Evolutionary conservation across 1,140 invertebrate species (phyloP), one percentile per base, ranked within the genome.

Genomic region (Eupeodes corollae): DNA sequence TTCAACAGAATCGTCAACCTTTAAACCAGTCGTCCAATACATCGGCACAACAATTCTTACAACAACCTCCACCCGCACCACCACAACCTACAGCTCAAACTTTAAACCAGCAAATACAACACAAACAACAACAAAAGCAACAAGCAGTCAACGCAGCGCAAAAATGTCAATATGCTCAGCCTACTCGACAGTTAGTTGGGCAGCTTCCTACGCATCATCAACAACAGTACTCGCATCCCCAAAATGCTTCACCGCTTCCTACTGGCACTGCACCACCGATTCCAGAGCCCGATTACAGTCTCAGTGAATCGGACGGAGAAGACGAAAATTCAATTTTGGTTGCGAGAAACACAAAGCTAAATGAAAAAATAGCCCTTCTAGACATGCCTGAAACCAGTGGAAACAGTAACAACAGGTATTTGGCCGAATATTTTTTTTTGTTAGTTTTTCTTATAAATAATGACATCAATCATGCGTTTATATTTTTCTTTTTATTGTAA

Each of bases 201-300:
- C 21, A 26, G 8, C 3, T 26, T 26, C 21, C 21, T 26, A 42
- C 26, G 15, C 6, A 45, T 34, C 58, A 71, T 5, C 74, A 82
- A 67, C 69, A 79, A n/a, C 73, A 79, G 46, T 81, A 82, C 64
- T 76, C 78, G 6, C 74, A 78, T 51, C 79, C 78, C 64, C 62
- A 82, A 52, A 75, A 80, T 8, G 72, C 78, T 15, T 64, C 67
- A 57, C 60, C 63, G 48, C 11, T 51, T 6, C 48, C 42, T 16
- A 67, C 70, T 50, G 58, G 39, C 9, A 53, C 50, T 5, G 74
- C 77, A 3, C 88, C 88, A 10, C 84, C 84, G 5, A 91, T 91
- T 47, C 89, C 88, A 1, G 88, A 91, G 58, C 88, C 88, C 0
- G 89, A 91, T 69, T 91, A 91, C 70, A 90, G 84, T 66, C 77